Conservation (phyloP, 2,888 invertebrate species). For the Caenorhabditis becei region DNA sequence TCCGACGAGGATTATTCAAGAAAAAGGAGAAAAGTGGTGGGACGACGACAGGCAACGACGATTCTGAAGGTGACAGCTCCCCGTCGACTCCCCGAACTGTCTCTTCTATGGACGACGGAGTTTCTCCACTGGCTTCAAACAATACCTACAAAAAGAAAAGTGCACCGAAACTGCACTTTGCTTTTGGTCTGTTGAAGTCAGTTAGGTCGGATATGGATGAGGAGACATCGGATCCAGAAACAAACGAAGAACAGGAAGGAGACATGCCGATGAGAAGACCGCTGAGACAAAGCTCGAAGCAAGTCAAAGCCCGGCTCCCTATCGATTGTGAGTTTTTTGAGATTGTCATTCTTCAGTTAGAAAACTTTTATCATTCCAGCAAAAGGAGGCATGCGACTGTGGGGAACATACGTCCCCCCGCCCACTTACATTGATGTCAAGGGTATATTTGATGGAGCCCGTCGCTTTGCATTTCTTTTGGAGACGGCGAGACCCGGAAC, state of each 20-base stretch:
- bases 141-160: slow-evolving; percentile 82
- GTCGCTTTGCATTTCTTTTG: slow-evolving; percentile 92
- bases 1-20: slow-evolving; percentile 80
- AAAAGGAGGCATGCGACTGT: slow-evolving; percentile 69
- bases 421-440: slow-evolving; percentile 63
- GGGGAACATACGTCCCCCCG: slow-evolving; percentile 69
- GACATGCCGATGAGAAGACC: slow-evolving; percentile 15
- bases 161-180: slow-evolving; percentile 83
- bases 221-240: slow-evolving; percentile 81
- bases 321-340: slow-evolving; percentile 51
- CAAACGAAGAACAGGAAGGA: slow-evolving; percentile 54
- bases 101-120: slow-evolving; percentile 74
- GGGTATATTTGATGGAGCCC: slow-evolving; percentile 88
- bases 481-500: slow-evolving; percentile 97
- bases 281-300: slow-evolving; percentile 50
- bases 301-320: slow-evolving; percentile 42
- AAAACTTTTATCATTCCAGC: slow-evolving; percentile 44
- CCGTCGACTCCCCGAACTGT: slow-evolving; percentile 79
- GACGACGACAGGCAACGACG: slow-evolving; percentile 66
- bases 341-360: not conserved
- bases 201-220: slow-evolving; percentile 80
- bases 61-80: slow-evolving; percentile 78
- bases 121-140: slow-evolving; percentile 59
- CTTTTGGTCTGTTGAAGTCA: slow-evolving; percentile 79
- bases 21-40: slow-evolving; percentile 73